These are phyloP conservation scores for Lordiphosa clarofinis DNA, from an alignment of 1,140 invertebrate genomes.

Conservation along the genomic window DNA sequence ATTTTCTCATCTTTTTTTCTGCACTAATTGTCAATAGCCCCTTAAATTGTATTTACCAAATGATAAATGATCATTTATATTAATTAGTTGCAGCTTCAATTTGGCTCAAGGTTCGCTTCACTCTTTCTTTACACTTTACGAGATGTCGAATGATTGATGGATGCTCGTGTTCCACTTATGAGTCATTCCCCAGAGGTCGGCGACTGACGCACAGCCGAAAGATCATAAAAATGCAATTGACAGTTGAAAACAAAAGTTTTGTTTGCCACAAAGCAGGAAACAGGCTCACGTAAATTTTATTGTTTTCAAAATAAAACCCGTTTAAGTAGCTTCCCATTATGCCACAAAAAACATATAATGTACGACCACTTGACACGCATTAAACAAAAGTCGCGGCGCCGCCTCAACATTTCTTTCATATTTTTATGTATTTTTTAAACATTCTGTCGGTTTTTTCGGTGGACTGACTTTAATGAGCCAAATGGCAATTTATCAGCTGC, in stretches of 20 bases:
- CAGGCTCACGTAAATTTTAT: slow-evolving; percentile 27
- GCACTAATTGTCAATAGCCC: slow-evolving; percentile 41
- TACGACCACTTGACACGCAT: slow-evolving; percentile 75
- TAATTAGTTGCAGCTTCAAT: slow-evolving; percentile 45
- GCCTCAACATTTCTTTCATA: slow-evolving; percentile 3
- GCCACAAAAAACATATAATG: slow-evolving; percentile 34
- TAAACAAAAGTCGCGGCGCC: slow-evolving; percentile 36
- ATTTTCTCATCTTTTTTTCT: slow-evolving; percentile 17
- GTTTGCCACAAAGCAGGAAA: slow-evolving; percentile 5
- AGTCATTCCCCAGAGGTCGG: slow-evolving; percentile 28
- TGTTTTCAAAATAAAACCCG: slow-evolving; percentile 32
- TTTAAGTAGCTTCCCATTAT: slow-evolving; percentile 51
- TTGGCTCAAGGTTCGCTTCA: slow-evolving; percentile 10
- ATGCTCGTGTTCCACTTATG: slow-evolving; percentile 20
- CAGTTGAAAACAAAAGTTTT: slow-evolving; percentile 22
- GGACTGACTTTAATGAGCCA: slow-evolving; percentile 35
- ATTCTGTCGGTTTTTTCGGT: slow-evolving; percentile 21
- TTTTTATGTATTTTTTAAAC: slow-evolving; percentile 15
- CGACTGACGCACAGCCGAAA: slow-evolving; percentile 42
- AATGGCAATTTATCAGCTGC: slow-evolving; percentile 40
- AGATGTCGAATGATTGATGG: slow-evolving; percentile 58
- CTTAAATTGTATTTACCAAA: slow-evolving; percentile 22
- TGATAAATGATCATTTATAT: slow-evolving; percentile 53
- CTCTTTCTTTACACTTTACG: slow-evolving; percentile 6
- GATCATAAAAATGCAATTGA: slow-evolving; percentile 68